phyloP scores from a whole-genome alignment of 2,797 vertebrate species.

The Champsocephalus esox region DNA sequence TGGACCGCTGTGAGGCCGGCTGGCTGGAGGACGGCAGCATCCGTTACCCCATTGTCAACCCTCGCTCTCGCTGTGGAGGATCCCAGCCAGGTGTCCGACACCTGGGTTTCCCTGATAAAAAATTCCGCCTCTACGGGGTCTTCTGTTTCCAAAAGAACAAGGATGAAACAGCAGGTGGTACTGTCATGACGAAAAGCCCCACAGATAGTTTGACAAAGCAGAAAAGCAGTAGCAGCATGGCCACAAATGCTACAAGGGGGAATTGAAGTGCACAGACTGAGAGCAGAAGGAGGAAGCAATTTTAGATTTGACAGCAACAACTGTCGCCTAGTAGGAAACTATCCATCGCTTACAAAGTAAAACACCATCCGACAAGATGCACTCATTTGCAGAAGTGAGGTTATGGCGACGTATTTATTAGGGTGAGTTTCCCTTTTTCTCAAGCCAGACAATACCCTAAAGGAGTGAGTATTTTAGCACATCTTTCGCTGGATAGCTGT shows the following conservation, averaged over 20 bases:
- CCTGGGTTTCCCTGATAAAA: conserved; percentile 93
- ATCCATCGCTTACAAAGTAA: conserved; percentile 70
- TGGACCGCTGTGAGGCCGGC: conserved; percentile 94
- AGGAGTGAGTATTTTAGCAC: conserved; percentile 42
- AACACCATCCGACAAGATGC: conserved; percentile 63
- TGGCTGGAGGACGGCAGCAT: conserved; percentile 95
- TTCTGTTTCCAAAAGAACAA: conserved; percentile 89
- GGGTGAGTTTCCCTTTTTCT: conserved; percentile 58
- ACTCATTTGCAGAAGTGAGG: conserved; percentile 55
- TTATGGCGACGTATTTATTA: conserved; percentile 64
- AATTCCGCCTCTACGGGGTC: conserved; percentile 93
- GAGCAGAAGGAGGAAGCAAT: conserved; percentile 16
- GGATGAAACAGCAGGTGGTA: conserved; percentile 39
- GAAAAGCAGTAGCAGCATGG: conserved; percentile 55
- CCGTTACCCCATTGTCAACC: conserved; percentile 96
- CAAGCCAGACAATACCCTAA: conserved; percentile 64
- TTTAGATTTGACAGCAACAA: conserved; percentile 59
- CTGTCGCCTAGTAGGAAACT: conserved; percentile 57
- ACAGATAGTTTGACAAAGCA: conserved; percentile 25
- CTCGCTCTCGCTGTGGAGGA: conserved; percentile 91
- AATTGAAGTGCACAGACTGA: conserved; percentile 54
- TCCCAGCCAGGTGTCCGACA: conserved; percentile 90
- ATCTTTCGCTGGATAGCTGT: conserved; percentile 47
- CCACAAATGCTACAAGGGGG: conserved; percentile 62
- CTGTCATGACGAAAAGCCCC: conserved; percentile 30